Conservation (phyloP, 2,888 invertebrate species). For the Erebia aethiops region DNA sequence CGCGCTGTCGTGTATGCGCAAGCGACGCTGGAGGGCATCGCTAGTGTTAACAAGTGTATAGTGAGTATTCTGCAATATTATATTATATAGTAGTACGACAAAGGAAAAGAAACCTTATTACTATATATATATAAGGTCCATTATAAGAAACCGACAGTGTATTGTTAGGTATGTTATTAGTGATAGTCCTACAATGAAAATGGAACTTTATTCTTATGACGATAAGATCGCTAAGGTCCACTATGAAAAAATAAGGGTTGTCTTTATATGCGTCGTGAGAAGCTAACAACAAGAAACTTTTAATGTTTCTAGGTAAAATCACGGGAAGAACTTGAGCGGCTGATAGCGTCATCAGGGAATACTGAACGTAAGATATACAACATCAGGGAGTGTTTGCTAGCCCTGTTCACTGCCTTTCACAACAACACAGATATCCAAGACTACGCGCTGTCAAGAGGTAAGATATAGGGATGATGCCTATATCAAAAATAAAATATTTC, state of each 20-base stretch:
- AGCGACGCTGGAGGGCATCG: slow-evolving; percentile 42
- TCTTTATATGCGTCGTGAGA: too few relatives aligned
- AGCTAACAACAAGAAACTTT: too few relatives aligned
- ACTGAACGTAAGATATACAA: slow-evolving; percentile 63
- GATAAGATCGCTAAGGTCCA: too few relatives aligned
- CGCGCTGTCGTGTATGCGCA: slow-evolving; percentile 18
- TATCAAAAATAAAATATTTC: too few relatives aligned
- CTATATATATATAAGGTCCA: neutral
- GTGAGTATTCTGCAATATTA: slow-evolving; percentile 49
- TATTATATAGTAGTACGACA: neutral
- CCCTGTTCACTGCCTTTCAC: slow-evolving; percentile 61
- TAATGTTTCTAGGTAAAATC: slow-evolving; percentile 53
- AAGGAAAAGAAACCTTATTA: neutral
- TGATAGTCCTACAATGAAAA: too few relatives aligned
- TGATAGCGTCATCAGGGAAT: slow-evolving; percentile 49
- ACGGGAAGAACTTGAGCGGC: slow-evolving; percentile 56
- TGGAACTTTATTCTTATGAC: too few relatives aligned
- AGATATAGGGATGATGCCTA: neutral
- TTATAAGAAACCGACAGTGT: neutral
- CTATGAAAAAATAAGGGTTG: too few relatives aligned
- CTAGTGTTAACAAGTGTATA: slow-evolving; percentile 56
- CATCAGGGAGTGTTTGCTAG: slow-evolving; percentile 57
- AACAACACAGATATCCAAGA: slow-evolving; percentile 45
- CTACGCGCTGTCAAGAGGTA: slow-evolving; percentile 50
- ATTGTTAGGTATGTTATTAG: too few relatives aligned